These are phyloP conservation scores for Muraenolepis orangiensis DNA, from an alignment of 2,797 vertebrate genomes.

Conservation along the genomic window DNA sequence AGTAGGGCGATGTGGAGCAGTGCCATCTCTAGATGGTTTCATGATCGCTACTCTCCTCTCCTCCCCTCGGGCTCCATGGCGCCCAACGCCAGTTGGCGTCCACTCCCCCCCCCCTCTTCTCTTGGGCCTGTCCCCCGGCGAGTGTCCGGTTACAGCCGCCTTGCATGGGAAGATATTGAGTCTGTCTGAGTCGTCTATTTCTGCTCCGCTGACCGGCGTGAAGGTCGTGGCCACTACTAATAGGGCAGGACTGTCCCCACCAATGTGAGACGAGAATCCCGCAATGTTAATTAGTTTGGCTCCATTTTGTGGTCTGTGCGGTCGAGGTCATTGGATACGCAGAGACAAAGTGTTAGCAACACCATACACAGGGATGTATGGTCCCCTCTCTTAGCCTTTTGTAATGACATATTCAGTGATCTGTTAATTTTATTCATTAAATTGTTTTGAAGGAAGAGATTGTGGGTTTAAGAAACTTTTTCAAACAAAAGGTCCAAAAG, in stretches of 20 bases:
- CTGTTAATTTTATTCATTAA: neutral
- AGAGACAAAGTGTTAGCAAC: neutral
- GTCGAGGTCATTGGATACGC: neutral
- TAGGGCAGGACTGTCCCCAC: slow-evolving; percentile 20
- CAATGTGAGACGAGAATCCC: slow-evolving; percentile 6
- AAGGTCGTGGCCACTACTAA: slow-evolving; percentile 39
- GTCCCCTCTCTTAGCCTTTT: neutral
- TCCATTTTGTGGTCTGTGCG: neutral
- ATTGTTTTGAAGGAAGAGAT: slow-evolving; percentile 2
- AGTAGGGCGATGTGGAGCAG: slow-evolving; percentile 2
- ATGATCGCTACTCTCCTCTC: no score
- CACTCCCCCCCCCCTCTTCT: neutral
- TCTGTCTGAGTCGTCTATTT: slow-evolving; percentile 51
- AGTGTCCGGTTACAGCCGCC: slow-evolving; percentile 51
- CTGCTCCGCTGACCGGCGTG: slow-evolving; percentile 39
- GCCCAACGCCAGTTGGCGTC: neutral
- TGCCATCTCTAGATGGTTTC: slow-evolving; percentile 9
- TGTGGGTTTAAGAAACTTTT: neutral
- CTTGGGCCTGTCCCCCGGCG: slow-evolving; percentile 5
- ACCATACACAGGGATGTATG: neutral
- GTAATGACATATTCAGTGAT: no score
- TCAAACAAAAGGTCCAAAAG: neutral
- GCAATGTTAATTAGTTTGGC: neutral
- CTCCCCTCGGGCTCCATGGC: slow-evolving; percentile 26
- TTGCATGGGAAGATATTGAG: slow-evolving; percentile 38